Evolutionary conservation across 2,797 vertebrate species (phyloP).

Genomic region (Otolemur crassicaudatus): DNA sequence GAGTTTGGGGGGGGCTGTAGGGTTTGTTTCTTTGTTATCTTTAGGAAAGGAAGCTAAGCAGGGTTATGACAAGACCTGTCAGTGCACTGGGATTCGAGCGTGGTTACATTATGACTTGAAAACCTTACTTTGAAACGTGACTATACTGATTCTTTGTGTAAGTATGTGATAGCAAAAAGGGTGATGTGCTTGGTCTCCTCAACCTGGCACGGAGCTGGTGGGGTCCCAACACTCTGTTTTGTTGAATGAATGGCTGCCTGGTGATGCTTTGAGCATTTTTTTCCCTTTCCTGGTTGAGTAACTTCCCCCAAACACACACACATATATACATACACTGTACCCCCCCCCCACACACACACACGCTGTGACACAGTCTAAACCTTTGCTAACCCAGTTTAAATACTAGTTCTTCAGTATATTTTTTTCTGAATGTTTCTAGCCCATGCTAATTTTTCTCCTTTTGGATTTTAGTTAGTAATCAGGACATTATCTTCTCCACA

Average conservation of each 20-base stretch:
- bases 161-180: slow-evolving; percentile 4
- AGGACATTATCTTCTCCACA: neutral
- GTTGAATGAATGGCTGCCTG: neutral
- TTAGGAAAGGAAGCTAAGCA: neutral
- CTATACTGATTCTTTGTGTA: slow-evolving; percentile 2
- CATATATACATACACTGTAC: too few species aligned
- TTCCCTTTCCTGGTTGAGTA: neutral
- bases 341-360: neutral
- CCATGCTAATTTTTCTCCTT: neutral
- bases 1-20: neutral
- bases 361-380: neutral
- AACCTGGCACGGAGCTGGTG: neutral
- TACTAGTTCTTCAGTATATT: neutral
- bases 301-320: neutral
- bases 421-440: neutral
- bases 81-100: neutral
- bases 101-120: neutral
- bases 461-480: neutral
- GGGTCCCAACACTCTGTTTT: neutral
- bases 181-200: neutral
- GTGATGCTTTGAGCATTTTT: neutral
- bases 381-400: neutral
- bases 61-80: neutral
- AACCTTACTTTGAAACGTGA: slow-evolving; percentile 25
- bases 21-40: neutral